A percentile compares a stretch with the other conserved stretches of the same genome.
phyloP scores from a whole-genome alignment of 30 jellyfish, hydroid and myxozoan species.

The Cassiopea andromeda region DNA sequence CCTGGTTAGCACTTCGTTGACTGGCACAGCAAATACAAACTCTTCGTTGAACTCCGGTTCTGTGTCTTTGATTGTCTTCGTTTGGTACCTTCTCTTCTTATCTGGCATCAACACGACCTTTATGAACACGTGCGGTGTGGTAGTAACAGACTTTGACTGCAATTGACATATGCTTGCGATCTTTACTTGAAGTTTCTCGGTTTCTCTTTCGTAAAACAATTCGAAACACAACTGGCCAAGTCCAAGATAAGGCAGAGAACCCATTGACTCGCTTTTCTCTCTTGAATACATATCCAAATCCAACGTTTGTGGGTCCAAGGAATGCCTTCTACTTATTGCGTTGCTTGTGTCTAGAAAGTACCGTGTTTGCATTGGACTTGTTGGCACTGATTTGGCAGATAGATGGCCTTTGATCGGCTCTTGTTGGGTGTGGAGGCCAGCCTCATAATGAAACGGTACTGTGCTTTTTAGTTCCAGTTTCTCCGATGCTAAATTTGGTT shows the following conservation, averaged over 20 bases:
- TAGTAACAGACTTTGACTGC: constrained; percentile 49
- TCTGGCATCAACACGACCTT: constrained; percentile 86
- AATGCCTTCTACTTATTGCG: constrained; percentile 55
- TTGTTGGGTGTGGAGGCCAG: constrained; percentile 78
- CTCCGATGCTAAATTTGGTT: constrained; percentile 3
- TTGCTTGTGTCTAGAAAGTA: background rate
- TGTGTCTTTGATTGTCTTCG: constrained; percentile 76
- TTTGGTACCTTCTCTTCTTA: constrained; percentile 84
- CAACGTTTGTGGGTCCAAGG: constrained; percentile 77
- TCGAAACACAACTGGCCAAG: constrained; percentile 77
- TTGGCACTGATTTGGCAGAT: constrained; percentile 48
- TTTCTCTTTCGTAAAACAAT: constrained; percentile 66
- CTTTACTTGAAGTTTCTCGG: constrained; percentile 73
- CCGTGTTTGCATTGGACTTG: constrained; percentile 59
- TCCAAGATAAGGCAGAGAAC: constrained; percentile 80
- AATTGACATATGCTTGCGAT: constrained; percentile 57
- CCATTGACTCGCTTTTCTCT: constrained; percentile 73
- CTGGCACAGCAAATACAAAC: constrained; percentile 73
- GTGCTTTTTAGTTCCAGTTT: constrained; percentile 52
- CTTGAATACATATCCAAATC: constrained; percentile 74
- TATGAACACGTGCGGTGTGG: constrained; percentile 78
- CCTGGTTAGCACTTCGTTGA: constrained; percentile 67
- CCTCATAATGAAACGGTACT: constrained; percentile 55
- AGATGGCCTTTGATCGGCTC: constrained; percentile 37
- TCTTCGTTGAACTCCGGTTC: constrained; percentile 91